Conservation (phyloP, 35 echinoderm and acorn worm species). For the Anneissia japonica region DNA sequence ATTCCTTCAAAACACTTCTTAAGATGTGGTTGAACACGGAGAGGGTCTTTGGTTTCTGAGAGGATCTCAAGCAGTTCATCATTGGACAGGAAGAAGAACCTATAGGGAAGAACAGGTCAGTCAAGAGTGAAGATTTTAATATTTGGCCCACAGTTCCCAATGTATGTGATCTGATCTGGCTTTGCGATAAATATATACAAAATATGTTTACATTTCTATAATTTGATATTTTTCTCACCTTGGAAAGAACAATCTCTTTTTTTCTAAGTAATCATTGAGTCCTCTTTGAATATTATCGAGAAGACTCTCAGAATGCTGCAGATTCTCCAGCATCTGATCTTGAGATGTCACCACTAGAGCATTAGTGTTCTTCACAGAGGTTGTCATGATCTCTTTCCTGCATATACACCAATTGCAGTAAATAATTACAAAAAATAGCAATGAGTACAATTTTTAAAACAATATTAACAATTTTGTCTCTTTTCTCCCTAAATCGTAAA, state of each 20-base stretch:
- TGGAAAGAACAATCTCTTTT: constrained; percentile 98
- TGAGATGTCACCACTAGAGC: constrained; percentile 83
- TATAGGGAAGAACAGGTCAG: background rate
- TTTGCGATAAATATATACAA: background rate
- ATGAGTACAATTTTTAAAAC: too few relatives aligned
- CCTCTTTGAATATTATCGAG: constrained; percentile 90
- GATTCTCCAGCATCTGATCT: constrained; percentile 85
- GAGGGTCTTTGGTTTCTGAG: constrained; percentile 95
- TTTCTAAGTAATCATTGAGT: constrained; percentile 94
- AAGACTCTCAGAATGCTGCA: constrained; percentile 86
- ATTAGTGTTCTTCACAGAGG: constrained; percentile 69
- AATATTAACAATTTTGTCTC: too few relatives aligned
- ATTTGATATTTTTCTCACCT: constrained; percentile 39
- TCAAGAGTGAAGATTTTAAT: too few relatives aligned
- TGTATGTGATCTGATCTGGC: background rate
- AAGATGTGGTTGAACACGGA: constrained; percentile 92
- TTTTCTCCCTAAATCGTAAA: too few relatives aligned
- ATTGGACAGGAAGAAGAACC: constrained; percentile 98
- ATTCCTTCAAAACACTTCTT: constrained; percentile 99
- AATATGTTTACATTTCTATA: background rate
- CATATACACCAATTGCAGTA: too few relatives aligned
- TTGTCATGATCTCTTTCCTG: constrained; percentile 89
- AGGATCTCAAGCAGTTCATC: constrained; percentile 94
- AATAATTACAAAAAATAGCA: too few relatives aligned
- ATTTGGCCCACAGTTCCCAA: background rate